These are phyloP conservation scores for Sipha maydis DNA, from an alignment of 2,888 invertebrate species.

Conservation along the genomic window DNA sequence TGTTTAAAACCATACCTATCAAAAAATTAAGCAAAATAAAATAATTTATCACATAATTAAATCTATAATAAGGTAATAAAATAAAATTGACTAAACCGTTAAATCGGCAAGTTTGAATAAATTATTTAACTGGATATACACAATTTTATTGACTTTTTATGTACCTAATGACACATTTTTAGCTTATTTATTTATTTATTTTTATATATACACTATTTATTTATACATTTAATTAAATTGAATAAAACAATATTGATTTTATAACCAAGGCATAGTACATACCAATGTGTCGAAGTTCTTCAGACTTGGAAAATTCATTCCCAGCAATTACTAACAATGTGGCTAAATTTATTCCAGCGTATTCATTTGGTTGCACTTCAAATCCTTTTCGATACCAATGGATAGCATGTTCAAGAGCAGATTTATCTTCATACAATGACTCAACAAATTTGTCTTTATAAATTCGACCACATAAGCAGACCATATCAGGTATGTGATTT, in stretches of 20 bases:
- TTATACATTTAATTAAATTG: too few relatives aligned
- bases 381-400: constrained; percentile 98
- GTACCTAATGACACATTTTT: too few relatives aligned
- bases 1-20: constrained; percentile 89
- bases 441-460: constrained; percentile 98
- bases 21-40: background rate
- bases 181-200: too few relatives aligned
- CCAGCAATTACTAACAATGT: constrained; percentile 96
- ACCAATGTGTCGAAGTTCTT: constrained; percentile 91
- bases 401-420: constrained; percentile 90
- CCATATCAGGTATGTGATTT: constrained; percentile 95
- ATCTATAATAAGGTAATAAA: background rate
- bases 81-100: too few relatives aligned
- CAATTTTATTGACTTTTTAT: too few relatives aligned
- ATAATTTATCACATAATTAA: background rate
- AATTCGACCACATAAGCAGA: constrained; percentile 96
- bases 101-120: too few relatives aligned
- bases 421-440: constrained; percentile 88
- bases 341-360: constrained; percentile 98
- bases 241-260: background rate
- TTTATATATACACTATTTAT: too few relatives aligned
- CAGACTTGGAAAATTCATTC: constrained; percentile 91
- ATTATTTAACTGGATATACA: too few relatives aligned
- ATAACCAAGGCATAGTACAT: constrained; percentile 64
- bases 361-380: constrained; percentile 98